phyloP scores from a whole-genome alignment of 30 jellyfish, hydroid and myxozoan genomes.

The Calvadosia cruxmelitensis region DNA sequence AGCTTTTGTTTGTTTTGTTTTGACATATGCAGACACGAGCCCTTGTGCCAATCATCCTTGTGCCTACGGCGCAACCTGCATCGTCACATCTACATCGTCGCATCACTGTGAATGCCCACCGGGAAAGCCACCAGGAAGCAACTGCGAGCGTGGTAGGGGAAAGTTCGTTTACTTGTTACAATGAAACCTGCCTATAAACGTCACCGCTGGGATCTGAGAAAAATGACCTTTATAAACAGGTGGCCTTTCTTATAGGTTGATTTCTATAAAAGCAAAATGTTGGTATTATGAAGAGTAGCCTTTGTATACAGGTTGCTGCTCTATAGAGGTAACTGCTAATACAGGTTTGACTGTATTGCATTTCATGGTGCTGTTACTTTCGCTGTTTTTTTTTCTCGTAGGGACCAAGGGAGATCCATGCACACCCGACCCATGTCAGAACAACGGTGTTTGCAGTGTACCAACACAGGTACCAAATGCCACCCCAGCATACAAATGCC shows the following conservation, averaged over 20 bases:
- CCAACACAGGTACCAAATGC: background rate
- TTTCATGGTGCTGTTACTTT: too few relatives aligned
- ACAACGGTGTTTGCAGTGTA: background rate
- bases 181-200: background rate
- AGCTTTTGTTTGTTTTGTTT: too few relatives aligned
- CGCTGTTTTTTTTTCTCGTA: background rate
- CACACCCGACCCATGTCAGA: background rate
- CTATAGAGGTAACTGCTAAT: background rate
- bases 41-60: background rate
- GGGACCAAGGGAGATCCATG: background rate
- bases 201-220: background rate
- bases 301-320: background rate
- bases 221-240: background rate
- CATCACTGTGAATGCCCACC: background rate
- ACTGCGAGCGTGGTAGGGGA: too few relatives aligned
- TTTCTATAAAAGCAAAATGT: background rate
- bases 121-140: too few relatives aligned
- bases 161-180: background rate
- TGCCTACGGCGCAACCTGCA: background rate
- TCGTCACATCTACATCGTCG: background rate
- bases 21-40: background rate
- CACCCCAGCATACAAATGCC: background rate
- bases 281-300: background rate
- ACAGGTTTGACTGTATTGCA: slow-evolving; percentile 2
- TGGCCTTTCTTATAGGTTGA: background rate